A percentile compares a stretch with the other conserved stretches of the same genome.
These are phyloP conservation scores for Augochlorella aurata DNA, from an alignment of 2,888 invertebrate species.

Conservation along the genomic window DNA sequence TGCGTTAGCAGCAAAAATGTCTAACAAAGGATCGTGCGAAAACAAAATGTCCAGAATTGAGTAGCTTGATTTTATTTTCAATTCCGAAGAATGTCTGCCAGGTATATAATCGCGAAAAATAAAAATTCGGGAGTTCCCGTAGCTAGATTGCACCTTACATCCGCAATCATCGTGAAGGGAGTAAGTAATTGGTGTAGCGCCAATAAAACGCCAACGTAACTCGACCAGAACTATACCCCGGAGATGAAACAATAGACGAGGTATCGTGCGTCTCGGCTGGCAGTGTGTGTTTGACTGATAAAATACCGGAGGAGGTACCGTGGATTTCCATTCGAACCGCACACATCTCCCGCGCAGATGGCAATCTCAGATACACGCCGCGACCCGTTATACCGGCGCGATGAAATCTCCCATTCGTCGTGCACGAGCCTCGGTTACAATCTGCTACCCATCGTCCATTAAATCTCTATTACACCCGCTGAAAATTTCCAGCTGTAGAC, in stretches of 20 bases:
- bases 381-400: conserved; percentile 52
- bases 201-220: conserved; percentile 37
- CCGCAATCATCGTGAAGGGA: no score
- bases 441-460: conserved; percentile 64
- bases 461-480: conserved; percentile 65
- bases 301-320: conserved; percentile 40
- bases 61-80: no score
- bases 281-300: conserved; percentile 32
- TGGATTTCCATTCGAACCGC: conserved; percentile 48
- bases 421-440: conserved; percentile 57
- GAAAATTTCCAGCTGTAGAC: conserved; percentile 60
- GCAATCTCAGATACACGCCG: conserved; percentile 52
- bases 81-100: no score
- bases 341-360: conserved; percentile 49
- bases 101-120: neutral
- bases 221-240: conserved; percentile 11
- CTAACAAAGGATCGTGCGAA: no score
- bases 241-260: conserved; percentile 40
- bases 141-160: neutral
- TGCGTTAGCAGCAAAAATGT: no score
- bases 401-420: conserved; percentile 42
- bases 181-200: conserved; percentile 2
- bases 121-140: neutral
- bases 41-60: no score
- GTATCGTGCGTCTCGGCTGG: conserved; percentile 8